These are phyloP conservation scores for Megaceryle alcyon DNA, from an alignment of 2,797 vertebrate genomes.

Conservation along the genomic window DNA sequence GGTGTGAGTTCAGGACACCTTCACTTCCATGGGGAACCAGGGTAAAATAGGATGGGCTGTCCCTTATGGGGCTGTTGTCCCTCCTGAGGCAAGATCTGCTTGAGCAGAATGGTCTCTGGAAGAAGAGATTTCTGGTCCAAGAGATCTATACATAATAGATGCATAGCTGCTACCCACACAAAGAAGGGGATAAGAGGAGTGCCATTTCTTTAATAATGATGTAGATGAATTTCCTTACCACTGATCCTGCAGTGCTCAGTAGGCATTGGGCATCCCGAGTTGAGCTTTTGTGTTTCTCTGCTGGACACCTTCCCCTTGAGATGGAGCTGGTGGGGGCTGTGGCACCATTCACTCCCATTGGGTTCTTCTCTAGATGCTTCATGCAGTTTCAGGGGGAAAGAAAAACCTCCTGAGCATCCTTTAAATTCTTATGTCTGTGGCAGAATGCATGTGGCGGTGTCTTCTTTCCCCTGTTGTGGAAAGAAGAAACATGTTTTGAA, in stretches of 20 bases:
- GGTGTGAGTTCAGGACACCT: background rate
- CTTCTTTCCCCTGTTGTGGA: background rate
- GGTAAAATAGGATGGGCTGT: background rate
- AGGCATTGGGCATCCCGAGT: background rate
- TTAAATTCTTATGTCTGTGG: background rate
- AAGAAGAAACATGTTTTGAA: background rate
- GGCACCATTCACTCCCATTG: rapidly evolving
- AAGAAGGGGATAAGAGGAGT: background rate
- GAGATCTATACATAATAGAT: background rate
- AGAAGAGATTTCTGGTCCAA: background rate
- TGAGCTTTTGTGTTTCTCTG: background rate
- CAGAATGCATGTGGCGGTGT: background rate
- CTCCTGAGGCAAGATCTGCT: background rate
- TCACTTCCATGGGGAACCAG: background rate
- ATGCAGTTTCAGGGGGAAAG: background rate
- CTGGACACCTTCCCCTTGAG: background rate
- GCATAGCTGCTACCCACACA: background rate
- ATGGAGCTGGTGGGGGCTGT: background rate
- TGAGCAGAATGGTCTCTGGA: background rate
- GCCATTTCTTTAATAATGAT: background rate
- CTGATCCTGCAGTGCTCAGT: background rate
- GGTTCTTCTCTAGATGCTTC: background rate
- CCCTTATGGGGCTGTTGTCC: background rate
- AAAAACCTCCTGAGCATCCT: background rate
- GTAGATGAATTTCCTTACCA: background rate